phyloP scores from a whole-genome alignment of 2,113 vertebrate genomes.

The Phyllostomus discolor region DNA sequence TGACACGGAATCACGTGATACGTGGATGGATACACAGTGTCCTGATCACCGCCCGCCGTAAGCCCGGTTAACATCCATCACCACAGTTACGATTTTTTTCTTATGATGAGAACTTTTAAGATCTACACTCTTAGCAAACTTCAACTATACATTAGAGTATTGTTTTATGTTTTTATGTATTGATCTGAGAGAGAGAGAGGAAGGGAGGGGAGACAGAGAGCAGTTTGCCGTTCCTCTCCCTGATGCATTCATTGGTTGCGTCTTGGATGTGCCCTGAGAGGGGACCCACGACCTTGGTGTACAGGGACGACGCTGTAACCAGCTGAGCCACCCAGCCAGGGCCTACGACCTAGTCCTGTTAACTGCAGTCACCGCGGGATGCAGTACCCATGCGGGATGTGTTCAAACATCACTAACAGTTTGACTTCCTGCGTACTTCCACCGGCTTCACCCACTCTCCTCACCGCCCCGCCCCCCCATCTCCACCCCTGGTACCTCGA shows the following conservation, averaged over 20 bases:
- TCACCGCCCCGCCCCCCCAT: neutral
- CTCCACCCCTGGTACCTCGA: neutral
- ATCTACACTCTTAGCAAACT: neutral
- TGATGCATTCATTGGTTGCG: too few species aligned
- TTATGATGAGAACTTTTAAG: neutral
- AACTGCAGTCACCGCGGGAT: neutral
- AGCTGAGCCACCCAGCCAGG: too few species aligned
- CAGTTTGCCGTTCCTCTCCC: too few species aligned
- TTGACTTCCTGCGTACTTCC: neutral
- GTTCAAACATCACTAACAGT: neutral
- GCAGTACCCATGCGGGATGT: neutral
- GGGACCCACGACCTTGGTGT: too few species aligned
- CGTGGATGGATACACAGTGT: rapidly evolving
- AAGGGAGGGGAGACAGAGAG: too few species aligned
- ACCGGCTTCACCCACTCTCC: neutral
- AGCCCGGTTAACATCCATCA: neutral
- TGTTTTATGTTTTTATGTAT: too few species aligned
- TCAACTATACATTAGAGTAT: neutral
- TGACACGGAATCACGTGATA: too few species aligned
- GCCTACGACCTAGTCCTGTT: too few species aligned
- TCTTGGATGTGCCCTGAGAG: too few species aligned
- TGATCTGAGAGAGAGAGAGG: too few species aligned
- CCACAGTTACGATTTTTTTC: neutral
- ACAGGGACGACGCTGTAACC: too few species aligned
- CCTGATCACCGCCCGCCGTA: neutral